Evolutionary conservation across 2,113 vertebrate genomes (phyloP).

Genomic region (Vireo altiloquus): DNA sequence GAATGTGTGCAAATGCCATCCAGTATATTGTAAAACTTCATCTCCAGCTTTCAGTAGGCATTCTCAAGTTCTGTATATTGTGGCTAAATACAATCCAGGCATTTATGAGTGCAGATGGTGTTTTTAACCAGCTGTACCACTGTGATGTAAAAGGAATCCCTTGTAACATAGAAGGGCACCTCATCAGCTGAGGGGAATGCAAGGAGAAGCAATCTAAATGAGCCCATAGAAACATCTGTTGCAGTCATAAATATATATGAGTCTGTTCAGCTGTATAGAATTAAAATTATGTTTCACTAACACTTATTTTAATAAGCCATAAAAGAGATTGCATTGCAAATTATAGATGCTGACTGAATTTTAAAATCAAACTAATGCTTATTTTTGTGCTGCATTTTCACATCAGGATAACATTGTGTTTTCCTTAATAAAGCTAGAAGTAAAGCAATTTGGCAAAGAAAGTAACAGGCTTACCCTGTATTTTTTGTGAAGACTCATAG

Average conservation of each 20-base stretch:
- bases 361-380: slow-evolving; percentile 22
- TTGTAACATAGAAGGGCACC: slow-evolving; percentile 48
- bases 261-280: slow-evolving; percentile 51
- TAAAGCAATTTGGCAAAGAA: not conserved
- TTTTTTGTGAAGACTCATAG: not conserved
- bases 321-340: slow-evolving; percentile 32
- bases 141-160: slow-evolving; percentile 63
- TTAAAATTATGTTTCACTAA: slow-evolving; percentile 57
- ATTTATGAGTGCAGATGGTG: slow-evolving; percentile 51
- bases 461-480: not conserved
- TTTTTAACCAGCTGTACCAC: slow-evolving; percentile 52
- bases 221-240: slow-evolving; percentile 65
- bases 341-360: slow-evolving; percentile 34
- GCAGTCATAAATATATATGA: slow-evolving; percentile 57
- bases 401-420: not conserved
- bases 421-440: slow-evolving; percentile 10
- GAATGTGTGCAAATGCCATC: not conserved
- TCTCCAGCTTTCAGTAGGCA: slow-evolving; percentile 9
- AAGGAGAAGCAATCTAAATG: slow-evolving; percentile 26
- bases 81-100: slow-evolving; percentile 19
- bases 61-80: not conserved
- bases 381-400: not conserved
- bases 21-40: not conserved
- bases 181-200: slow-evolving; percentile 61
- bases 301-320: slow-evolving; percentile 54